phyloP scores from a whole-genome alignment of 2,888 invertebrate genomes.

The Hydrotaea diabolus region DNA sequence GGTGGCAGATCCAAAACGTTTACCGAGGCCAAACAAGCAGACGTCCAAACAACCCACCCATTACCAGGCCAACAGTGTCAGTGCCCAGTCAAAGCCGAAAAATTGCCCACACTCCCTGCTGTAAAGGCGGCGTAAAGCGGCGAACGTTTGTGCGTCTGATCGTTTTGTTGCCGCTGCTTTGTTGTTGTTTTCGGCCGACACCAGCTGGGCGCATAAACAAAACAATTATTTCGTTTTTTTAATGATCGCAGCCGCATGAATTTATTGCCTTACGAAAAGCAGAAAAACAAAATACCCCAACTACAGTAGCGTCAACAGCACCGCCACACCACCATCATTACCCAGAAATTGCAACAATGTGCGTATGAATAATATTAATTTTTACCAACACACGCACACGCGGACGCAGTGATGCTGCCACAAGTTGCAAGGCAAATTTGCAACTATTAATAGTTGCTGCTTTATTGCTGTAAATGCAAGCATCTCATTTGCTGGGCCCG shows the following conservation, averaged over 20 bases:
- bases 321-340: not conserved
- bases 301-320: not conserved
- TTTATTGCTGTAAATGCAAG: not conserved
- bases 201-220: constrained; percentile 52
- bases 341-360: not conserved
- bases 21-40: not conserved
- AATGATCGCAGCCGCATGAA: constrained; percentile 50
- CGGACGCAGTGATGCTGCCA: constrained; percentile 17
- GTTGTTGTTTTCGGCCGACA: constrained; percentile 34
- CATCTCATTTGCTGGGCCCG: constrained; percentile 10
- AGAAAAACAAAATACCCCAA: constrained; percentile 25
- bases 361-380: constrained; percentile 35
- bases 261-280: constrained; percentile 39
- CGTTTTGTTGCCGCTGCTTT: not conserved
- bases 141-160: not conserved
- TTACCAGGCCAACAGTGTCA: not conserved
- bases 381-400: not conserved
- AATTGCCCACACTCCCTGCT: constrained; percentile 8
- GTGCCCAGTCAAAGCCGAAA: not conserved
- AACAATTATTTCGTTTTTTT: constrained; percentile 44
- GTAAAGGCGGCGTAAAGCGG: not conserved
- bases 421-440: constrained; percentile 46
- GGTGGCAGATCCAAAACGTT: not conserved
- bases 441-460: constrained; percentile 22
- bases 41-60: not conserved